Evolutionary conservation across 2,797 vertebrate genomes (phyloP).

Genomic region (Lerista edwardsae): DNA sequence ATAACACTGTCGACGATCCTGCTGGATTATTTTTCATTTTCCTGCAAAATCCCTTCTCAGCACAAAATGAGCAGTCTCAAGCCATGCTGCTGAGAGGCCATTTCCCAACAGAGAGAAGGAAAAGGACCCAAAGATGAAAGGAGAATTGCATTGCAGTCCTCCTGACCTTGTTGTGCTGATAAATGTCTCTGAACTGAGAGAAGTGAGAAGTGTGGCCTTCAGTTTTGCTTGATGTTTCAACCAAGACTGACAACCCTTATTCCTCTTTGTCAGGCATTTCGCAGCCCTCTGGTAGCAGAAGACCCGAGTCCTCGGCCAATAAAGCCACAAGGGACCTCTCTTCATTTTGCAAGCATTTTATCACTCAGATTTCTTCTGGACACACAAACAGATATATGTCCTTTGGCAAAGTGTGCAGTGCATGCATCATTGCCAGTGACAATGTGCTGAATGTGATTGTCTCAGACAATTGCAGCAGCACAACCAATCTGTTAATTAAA

Average conservation of each 20-base stretch:
- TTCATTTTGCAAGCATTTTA: constrained; percentile 48
- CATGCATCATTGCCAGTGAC: not conserved
- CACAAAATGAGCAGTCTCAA: constrained; percentile 24
- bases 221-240: constrained; percentile 54
- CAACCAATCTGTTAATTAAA: constrained; percentile 28
- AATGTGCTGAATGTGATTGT: not conserved
- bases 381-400: not conserved
- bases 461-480: constrained; percentile 8
- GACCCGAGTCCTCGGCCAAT: constrained; percentile 21
- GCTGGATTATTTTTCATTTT: constrained; percentile 29
- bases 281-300: constrained; percentile 32
- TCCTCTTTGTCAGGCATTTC: constrained; percentile 51
- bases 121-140: constrained; percentile 37
- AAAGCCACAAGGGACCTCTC: not conserved
- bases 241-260: constrained; percentile 42
- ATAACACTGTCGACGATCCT: not conserved
- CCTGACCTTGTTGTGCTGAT: constrained; percentile 46
- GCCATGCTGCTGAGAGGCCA: not conserved
- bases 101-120: not conserved
- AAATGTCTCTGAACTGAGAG: constrained; percentile 20
- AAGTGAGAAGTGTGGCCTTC: constrained; percentile 43
- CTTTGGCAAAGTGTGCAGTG: not conserved
- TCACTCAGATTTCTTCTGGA: constrained; percentile 21
- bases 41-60: constrained; percentile 17
- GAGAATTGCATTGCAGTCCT: constrained; percentile 23